Evolutionary conservation across 1,140 invertebrate species (phyloP).

Genomic region (Triops longicaudatus): DNA sequence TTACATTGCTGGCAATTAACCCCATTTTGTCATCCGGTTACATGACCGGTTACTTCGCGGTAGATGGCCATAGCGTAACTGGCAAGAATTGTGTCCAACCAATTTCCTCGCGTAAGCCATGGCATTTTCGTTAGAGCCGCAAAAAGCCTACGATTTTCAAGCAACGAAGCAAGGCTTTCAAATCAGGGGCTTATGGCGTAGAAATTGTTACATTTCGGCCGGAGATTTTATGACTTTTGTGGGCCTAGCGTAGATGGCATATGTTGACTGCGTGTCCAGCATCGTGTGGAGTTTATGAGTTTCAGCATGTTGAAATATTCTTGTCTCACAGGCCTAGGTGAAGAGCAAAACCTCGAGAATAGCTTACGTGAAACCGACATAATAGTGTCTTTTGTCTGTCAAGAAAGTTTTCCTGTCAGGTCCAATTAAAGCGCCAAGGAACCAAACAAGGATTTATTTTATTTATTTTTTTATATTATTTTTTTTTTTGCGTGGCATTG

Average conservation of each 20-base stretch:
- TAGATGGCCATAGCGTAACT: not conserved
- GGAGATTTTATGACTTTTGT: not conserved
- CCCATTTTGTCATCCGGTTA: not conserved
- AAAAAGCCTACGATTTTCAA: too few relatives aligned
- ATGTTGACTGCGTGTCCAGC: not conserved
- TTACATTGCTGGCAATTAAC: not conserved
- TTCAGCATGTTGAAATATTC: not conserved
- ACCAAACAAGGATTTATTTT: not conserved
- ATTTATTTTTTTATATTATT: too few relatives aligned
- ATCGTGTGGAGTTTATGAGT: not conserved
- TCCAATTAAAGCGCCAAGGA: not conserved
- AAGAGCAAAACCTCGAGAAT: constrained; percentile 1
- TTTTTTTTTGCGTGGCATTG: not conserved
- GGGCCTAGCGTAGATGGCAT: not conserved
- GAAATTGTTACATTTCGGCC: not conserved
- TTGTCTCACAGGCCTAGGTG: not conserved
- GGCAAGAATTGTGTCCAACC: not conserved
- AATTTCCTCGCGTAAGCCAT: not conserved
- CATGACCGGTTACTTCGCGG: not conserved
- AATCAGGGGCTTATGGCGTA: not conserved
- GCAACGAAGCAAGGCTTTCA: too few relatives aligned
- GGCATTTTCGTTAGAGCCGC: not conserved
- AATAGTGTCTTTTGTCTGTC: constrained; percentile 8
- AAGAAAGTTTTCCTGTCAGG: not conserved
- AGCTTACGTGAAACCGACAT: constrained; percentile 7